Base-by-base conservation (phyloP, 2,113 vertebrate species). In the Phoenicopterus ruber region DNA sequence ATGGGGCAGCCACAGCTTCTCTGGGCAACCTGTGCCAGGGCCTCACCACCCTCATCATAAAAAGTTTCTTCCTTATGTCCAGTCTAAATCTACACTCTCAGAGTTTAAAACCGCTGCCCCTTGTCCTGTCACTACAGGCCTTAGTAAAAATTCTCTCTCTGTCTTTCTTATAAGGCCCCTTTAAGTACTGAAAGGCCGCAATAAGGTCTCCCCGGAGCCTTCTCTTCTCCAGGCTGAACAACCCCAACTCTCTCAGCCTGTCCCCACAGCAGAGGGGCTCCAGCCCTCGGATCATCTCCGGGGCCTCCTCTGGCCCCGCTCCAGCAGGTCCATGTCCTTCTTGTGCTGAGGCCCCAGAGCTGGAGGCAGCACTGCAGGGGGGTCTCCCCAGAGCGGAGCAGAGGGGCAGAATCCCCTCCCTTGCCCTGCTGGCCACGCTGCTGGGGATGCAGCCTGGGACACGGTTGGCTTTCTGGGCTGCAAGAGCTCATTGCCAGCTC, bases 361-460 rank as follows among this genome's bases (percentile, higher is more conserved):
- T 26, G 47, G 22, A 58, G 3, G 1, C 26, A 50, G 32, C 0
- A 5, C 11, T 17, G n/a, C 29, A n/a, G 25, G 32, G 7, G 9
- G 7, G 11, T 87, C 26, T 63, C 58, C 29, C 3, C 1, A 19
- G 18, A 59, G 32, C 1, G 0, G 42, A 55, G n/a, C 1, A 47
- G 26, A 22, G 5, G 14, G 15, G 10, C 10, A 77, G 31, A 63
- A 77, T 73, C 63, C 1, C 22, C 36, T n/a, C 4, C 44, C 42
- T 54, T 0, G 0, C 2, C 38, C n/a, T 72, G 54, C 24, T n/a
- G 73, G 2, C 4, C 42, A 17, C 0, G 0, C 17, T 54, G 3
- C 58, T 49, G 2, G 2, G 1, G 6, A 29, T 10, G 21, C 31
- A 73, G 26, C 38, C 31, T n/a, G 44, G 34, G 17, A 3, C 2